phyloP scores from a whole-genome alignment of 2,113 vertebrate genomes.

The Muntiacus muntjak region DNA sequence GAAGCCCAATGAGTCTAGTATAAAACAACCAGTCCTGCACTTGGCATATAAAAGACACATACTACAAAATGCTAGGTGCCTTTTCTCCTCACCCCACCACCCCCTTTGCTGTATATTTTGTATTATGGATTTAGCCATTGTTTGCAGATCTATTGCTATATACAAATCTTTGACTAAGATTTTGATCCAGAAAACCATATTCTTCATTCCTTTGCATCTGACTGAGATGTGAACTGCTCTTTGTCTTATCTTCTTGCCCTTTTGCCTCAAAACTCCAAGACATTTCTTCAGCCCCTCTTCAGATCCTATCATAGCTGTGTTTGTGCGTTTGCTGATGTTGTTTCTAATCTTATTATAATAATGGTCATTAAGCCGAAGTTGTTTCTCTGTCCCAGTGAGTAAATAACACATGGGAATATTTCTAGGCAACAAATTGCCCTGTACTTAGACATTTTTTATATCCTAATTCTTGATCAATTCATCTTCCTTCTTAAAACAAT shows the following conservation, averaged over 20 bases:
- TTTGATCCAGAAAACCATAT: background rate
- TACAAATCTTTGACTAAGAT: background rate
- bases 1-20: background rate
- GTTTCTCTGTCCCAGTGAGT: background rate
- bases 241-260: background rate
- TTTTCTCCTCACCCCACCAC: background rate
- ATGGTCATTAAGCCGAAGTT: background rate
- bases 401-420: background rate
- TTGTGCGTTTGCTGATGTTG: background rate
- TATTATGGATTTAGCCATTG: background rate
- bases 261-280: background rate
- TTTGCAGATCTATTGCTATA: background rate
- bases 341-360: background rate
- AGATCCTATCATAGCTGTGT: background rate
- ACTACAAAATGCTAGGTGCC: background rate
- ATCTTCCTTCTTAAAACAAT: slow-evolving; percentile 16
- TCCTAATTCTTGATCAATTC: background rate
- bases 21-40: background rate
- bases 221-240: background rate
- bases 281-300: background rate
- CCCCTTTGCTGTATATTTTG: background rate
- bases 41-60: background rate
- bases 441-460: background rate
- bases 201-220: background rate
- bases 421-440: background rate